Conservation (phyloP, 1,140 invertebrate genomes). For the Daktulosphaira vitifoliae region DNA sequence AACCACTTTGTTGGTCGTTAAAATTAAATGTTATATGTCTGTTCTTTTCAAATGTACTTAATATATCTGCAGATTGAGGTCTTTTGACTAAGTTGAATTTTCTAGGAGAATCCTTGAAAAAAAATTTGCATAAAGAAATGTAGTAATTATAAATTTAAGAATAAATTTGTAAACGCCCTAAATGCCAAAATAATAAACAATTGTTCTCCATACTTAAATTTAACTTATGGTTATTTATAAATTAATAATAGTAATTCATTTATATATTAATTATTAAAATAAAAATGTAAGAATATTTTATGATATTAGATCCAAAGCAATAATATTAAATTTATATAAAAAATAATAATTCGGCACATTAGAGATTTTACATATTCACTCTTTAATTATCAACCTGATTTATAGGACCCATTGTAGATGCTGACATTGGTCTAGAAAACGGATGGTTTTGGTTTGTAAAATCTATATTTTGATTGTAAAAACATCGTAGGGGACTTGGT, state of each 20-base stretch:
- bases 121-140: too few species aligned
- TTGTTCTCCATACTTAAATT: too few species aligned
- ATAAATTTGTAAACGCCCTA: background rate
- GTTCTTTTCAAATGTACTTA: background rate
- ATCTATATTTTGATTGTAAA: slow-evolving; percentile 5
- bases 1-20: background rate
- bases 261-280: too few species aligned
- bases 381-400: slow-evolving; percentile 9
- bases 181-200: too few species aligned
- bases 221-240: too few species aligned
- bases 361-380: too few species aligned
- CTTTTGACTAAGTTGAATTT: background rate
- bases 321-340: too few species aligned
- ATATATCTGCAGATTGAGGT: slow-evolving; percentile 14
- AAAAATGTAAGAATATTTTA: too few species aligned
- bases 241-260: too few species aligned
- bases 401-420: background rate
- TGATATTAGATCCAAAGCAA: too few species aligned
- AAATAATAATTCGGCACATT: too few species aligned
- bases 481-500: slow-evolving; percentile 12
- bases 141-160: background rate
- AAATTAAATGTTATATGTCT: slow-evolving; percentile 3
- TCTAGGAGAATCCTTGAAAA: slow-evolving; percentile 15
- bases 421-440: slow-evolving; percentile 16
- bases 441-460: background rate